A percentile compares a stretch with the other conserved stretches of the same genome.
Evolutionary conservation across 2,888 invertebrate genomes (phyloP).

Genomic region (Euproctis similis): DNA sequence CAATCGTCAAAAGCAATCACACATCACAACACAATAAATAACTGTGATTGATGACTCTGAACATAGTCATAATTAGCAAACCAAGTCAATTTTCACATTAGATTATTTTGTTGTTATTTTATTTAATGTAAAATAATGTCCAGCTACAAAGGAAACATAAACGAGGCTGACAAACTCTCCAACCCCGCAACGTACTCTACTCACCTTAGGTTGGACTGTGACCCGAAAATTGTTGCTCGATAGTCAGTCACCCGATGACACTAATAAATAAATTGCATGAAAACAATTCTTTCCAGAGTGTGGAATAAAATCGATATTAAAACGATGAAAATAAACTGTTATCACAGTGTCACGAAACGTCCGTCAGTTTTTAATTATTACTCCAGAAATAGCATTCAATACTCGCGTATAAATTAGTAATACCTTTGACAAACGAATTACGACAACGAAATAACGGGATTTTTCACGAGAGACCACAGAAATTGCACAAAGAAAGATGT

Average conservation of each 20-base stretch:
- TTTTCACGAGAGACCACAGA: slow-evolving; percentile 57
- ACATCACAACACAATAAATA: slow-evolving; percentile 25
- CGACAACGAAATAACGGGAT: slow-evolving; percentile 71
- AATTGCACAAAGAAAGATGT: slow-evolving; percentile 63
- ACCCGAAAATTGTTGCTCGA: slow-evolving; percentile 59
- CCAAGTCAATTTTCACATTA: too few species aligned
- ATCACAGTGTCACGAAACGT: slow-evolving; percentile 43
- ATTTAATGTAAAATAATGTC: too few species aligned
- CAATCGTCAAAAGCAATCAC: slow-evolving; percentile 28
- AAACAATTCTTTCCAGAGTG: slow-evolving; percentile 49
- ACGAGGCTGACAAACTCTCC: slow-evolving; percentile 20
- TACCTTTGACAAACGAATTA: slow-evolving; percentile 65
- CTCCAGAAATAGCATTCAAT: slow-evolving; percentile 41
- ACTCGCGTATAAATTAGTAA: slow-evolving; percentile 37
- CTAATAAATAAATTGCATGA: slow-evolving; percentile 66
- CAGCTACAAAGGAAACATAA: slow-evolving; percentile 34
- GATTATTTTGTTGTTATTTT: too few species aligned
- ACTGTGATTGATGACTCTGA: slow-evolving; percentile 27
- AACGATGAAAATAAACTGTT: slow-evolving; percentile 47
- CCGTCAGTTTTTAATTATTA: slow-evolving; percentile 37
- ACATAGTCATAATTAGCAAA: slow-evolving; percentile 22
- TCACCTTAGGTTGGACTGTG: slow-evolving; percentile 63
- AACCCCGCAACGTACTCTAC: slow-evolving; percentile 27
- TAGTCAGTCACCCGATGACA: slow-evolving; percentile 47
- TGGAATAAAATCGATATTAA: slow-evolving; percentile 65